Evolutionary conservation across 2,797 vertebrate species (phyloP).

Genomic region (Odontamblyopus lacepedii): DNA sequence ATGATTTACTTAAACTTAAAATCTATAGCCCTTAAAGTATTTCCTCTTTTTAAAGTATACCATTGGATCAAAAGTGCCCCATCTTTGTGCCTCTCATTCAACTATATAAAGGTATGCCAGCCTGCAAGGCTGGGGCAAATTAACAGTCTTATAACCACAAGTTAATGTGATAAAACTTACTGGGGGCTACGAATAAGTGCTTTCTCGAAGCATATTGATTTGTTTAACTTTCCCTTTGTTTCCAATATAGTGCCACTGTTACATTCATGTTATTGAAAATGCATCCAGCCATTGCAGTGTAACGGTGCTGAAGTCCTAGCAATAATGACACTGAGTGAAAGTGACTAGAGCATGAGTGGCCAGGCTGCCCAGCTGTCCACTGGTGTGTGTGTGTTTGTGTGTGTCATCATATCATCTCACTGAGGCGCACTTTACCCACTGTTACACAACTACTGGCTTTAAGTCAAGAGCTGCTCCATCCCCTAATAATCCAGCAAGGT

Average conservation of each 20-base stretch:
- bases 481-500: slow-evolving; percentile 57
- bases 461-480: slow-evolving; percentile 48
- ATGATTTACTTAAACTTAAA: too few species aligned
- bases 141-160: too few species aligned
- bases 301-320: slow-evolving; percentile 26
- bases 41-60: too few species aligned
- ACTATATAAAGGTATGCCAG: too few species aligned
- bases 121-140: too few species aligned
- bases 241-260: not conserved
- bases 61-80: too few species aligned
- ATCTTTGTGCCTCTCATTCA: too few species aligned
- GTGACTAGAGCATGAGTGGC: slow-evolving; percentile 53
- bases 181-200: too few species aligned
- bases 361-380: slow-evolving; percentile 49
- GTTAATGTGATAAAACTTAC: too few species aligned
- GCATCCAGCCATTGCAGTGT: slow-evolving; percentile 10
- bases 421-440: slow-evolving; percentile 41
- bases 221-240: too few species aligned
- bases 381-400: slow-evolving; percentile 15
- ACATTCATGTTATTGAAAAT: slow-evolving; percentile 21
- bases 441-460: slow-evolving; percentile 58
- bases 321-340: slow-evolving; percentile 55
- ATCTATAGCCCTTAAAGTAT: too few species aligned
- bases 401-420: slow-evolving; percentile 47
- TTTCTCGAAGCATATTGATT: too few species aligned